Percentiles rank a stretch among this genome's conserved stretches.
Evolutionary conservation across 2,888 invertebrate genomes (phyloP).

Genomic region (Lumbricus terrestris): DNA sequence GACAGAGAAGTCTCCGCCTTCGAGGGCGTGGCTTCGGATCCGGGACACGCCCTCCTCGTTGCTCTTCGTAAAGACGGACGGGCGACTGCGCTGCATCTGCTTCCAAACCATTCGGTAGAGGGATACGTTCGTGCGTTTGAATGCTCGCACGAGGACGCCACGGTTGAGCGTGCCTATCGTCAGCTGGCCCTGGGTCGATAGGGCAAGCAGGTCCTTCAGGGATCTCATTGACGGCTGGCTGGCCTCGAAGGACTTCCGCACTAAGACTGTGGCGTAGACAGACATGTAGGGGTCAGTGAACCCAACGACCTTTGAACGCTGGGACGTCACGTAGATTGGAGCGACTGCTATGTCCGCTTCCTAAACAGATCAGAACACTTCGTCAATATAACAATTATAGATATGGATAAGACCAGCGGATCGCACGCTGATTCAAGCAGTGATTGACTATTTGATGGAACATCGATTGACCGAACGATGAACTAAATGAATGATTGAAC

Average conservation of each 20-base stretch:
- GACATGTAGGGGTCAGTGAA: slow-evolving; percentile 33
- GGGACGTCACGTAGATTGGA: slow-evolving; percentile 35
- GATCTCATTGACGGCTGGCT: background rate
- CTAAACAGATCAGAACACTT: slow-evolving; percentile 26
- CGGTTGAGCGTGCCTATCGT: slow-evolving; percentile 33
- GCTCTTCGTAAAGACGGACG: slow-evolving; percentile 31
- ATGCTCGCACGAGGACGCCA: slow-evolving; percentile 32
- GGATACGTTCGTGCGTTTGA: slow-evolving; percentile 33
- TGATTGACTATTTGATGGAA: background rate
- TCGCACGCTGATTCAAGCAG: background rate
- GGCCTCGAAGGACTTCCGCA: slow-evolving; percentile 14
- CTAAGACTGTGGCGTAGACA: slow-evolving; percentile 34
- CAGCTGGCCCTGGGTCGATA: slow-evolving; percentile 26
- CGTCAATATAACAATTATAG: too few relatives aligned
- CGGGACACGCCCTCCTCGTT: slow-evolving; percentile 35
- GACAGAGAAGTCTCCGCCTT: background rate
- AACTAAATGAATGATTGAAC: background rate
- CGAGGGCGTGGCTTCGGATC: slow-evolving; percentile 6
- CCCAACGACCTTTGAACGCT: slow-evolving; percentile 32
- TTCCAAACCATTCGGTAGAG: slow-evolving; percentile 32
- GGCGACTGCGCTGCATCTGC: slow-evolving; percentile 25
- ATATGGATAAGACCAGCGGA: too few relatives aligned
- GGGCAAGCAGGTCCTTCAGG: slow-evolving; percentile 24
- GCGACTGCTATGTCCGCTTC: slow-evolving; percentile 37
- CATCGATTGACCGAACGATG: background rate